Evolutionary conservation across 2,113 vertebrate species (phyloP).

Genomic region (Centropristis striata): DNA sequence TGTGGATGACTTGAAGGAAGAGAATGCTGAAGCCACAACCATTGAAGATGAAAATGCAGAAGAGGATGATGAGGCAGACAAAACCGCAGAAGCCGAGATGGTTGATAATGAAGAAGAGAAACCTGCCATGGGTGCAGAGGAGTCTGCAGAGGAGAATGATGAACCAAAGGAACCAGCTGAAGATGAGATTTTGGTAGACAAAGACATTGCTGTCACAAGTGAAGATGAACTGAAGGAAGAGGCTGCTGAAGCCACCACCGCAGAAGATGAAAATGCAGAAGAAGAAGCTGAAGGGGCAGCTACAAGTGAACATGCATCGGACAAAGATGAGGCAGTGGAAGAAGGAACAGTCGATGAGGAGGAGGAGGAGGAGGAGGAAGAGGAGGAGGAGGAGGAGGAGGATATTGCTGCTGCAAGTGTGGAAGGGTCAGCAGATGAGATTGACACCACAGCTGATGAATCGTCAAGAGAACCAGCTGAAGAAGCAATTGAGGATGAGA

Average conservation of each 20-base stretch:
- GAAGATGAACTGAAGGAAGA: not conserved
- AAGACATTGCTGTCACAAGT: not conserved
- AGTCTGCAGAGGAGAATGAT: constrained; percentile 18
- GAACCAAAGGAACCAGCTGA: not conserved
- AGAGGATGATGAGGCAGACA: not conserved
- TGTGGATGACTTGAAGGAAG: constrained; percentile 5
- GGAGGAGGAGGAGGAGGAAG: constrained; percentile 16
- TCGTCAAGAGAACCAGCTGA: not conserved
- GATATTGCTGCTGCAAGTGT: not conserved
- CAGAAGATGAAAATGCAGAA: not conserved
- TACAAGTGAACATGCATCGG: not conserved
- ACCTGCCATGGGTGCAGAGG: constrained; percentile 4
- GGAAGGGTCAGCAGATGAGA: not conserved
- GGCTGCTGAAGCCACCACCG: not conserved
- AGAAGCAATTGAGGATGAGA: not conserved
- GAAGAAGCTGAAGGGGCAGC: too few species aligned
- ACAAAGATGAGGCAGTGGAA: constrained; percentile 1
- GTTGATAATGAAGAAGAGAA: constrained; percentile 25
- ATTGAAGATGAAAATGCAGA: not conserved
- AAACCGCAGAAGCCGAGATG: not conserved
- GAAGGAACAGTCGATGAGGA: not conserved
- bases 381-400: not conserved
- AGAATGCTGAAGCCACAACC: not conserved
- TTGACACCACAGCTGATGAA: constrained; percentile 4
- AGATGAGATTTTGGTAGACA: not conserved